Percentiles rank a stretch among this genome's conserved stretches.
Evolutionary conservation across 2,113 vertebrate species (phyloP).

Genomic region (Triplophysa rosa): DNA sequence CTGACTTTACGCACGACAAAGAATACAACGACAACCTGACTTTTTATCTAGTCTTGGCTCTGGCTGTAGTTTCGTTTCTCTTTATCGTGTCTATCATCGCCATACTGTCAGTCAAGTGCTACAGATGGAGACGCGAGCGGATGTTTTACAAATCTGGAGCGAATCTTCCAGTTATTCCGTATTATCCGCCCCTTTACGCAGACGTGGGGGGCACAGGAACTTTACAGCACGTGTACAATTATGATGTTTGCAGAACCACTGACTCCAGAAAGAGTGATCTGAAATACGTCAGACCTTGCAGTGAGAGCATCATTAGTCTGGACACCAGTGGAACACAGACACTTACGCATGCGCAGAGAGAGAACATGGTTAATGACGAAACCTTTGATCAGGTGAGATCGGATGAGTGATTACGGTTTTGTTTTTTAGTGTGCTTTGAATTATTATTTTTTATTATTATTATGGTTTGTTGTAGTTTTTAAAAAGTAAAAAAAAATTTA

Average conservation of each 20-base stretch:
- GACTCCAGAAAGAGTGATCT: conserved; percentile 55
- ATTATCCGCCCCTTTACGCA: not conserved
- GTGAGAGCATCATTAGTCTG: conserved; percentile 35
- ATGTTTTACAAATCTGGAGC: not conserved
- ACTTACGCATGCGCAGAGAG: conserved; percentile 71
- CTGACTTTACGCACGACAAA: conserved; percentile 30
- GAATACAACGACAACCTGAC: conserved; percentile 27
- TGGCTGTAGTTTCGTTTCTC: not conserved
- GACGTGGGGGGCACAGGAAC: conserved; percentile 44
- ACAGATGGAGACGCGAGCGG: conserved; percentile 2
- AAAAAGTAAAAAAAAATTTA: too few species aligned
- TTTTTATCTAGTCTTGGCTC: not conserved
- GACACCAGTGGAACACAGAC: not conserved
- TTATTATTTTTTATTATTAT: too few species aligned
- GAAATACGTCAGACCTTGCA: conserved; percentile 34
- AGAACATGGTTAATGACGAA: not conserved
- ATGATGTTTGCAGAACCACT: conserved; percentile 53
- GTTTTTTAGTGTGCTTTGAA: not conserved
- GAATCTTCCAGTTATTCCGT: conserved; percentile 1
- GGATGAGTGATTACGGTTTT: not conserved
- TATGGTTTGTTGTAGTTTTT: too few species aligned
- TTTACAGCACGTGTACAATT: conserved; percentile 55
- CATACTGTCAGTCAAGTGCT: not conserved
- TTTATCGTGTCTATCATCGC: conserved; percentile 1
- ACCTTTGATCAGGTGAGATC: conserved; percentile 38